Evolutionary conservation across 2,888 invertebrate genomes (phyloP), one percentile per base, ranked within the genome.

Genomic region (Hydrotaea cyrtoneurina): DNA sequence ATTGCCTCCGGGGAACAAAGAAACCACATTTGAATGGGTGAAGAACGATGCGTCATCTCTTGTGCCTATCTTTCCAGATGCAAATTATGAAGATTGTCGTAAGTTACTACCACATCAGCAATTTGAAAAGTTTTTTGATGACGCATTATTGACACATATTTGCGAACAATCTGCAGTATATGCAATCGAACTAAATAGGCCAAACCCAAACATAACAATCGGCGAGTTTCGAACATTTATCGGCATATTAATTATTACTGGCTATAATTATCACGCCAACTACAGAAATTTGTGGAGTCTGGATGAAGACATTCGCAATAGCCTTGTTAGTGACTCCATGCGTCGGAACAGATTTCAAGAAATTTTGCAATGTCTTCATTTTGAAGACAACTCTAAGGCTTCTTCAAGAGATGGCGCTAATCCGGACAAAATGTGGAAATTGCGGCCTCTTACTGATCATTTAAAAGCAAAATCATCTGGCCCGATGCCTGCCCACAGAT

Each of bases 81-180:
- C 76, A 26, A 80, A 83, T 80, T 80, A 73, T 31, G 59, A 64
- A 55, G 76, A 85, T 62, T 81, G 59, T 72, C 66, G 82, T 76
- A 31, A 69, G 31, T 69, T 78, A 39, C 71, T 66, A 21, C 80
- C 75, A 62, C 85, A 80, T 73, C n/a, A n/a, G n/a, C n/a, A n/a
- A n/a, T n/a, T n/a, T n/a, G n/a, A n/a, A n/a, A n/a, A n/a, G n/a
- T n/a, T 76, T 81, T 76, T 78, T 76, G 80, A 83, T 66, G 69
- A 83, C 21, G 39, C 31, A 17, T 39, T 80, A 21, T 69, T 80
- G 26, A 10, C 0, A 53, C 80, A 80, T 23, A 77, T 85, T 71
- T 59, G 57, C 31, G 53, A 78, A 50, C 39, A 78, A 46, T 31
- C 36, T 55, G 57, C 53, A 55, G 23, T 50, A 36, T 77, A 66